Conservation (phyloP, 2,797 vertebrate species). For the Mormyrus proboscirostris region DNA sequence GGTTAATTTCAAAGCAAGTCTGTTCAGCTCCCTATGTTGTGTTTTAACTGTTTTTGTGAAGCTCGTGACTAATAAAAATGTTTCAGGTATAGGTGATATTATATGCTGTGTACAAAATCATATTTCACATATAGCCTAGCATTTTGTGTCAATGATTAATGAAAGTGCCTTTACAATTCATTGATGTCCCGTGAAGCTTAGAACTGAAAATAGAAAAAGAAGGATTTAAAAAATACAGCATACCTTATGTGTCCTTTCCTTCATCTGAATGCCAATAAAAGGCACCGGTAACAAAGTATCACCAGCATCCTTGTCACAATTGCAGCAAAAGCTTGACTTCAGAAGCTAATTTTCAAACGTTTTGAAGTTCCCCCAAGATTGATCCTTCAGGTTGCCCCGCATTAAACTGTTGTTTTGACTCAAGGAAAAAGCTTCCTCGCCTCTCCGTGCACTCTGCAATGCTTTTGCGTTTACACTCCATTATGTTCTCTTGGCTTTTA, state of each 20-base stretch:
- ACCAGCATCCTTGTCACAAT: background rate
- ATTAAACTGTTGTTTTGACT: background rate
- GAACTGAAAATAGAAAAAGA: constrained; percentile 6
- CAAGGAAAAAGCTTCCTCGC: background rate
- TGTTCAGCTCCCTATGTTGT: background rate
- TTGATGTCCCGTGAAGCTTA: background rate
- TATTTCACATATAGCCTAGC: background rate
- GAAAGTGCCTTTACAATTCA: constrained; percentile 3
- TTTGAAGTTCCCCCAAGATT: background rate
- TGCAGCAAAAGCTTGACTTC: background rate
- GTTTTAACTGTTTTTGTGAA: background rate
- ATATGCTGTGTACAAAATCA: background rate
- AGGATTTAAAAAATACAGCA: background rate
- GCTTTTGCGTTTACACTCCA: background rate
- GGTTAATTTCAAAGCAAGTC: constrained; percentile 10
- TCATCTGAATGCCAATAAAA: background rate
- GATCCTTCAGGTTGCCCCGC: background rate
- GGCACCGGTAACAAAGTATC: background rate
- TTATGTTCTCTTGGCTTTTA: background rate
- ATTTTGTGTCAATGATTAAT: background rate
- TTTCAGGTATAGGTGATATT: background rate
- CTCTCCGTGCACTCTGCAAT: background rate
- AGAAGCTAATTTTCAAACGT: background rate
- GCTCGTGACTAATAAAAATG: constrained; percentile 3
- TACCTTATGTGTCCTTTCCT: background rate